phyloP scores from a whole-genome alignment of 1,140 invertebrate species.

The Drosophila bipectinata region DNA sequence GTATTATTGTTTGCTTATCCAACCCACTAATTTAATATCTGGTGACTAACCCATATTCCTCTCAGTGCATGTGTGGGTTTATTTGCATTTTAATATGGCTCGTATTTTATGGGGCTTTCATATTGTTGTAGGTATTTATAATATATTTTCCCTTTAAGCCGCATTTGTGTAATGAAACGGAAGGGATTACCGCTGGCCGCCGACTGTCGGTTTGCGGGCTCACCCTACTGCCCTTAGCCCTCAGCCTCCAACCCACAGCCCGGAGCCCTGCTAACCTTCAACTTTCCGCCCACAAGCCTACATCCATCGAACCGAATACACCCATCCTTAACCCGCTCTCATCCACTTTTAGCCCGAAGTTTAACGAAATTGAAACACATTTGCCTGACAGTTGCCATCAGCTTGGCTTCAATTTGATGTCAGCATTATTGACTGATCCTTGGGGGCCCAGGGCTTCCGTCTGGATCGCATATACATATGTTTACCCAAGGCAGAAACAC shows the following conservation, averaged over 20 bases:
- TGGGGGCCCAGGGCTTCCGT: conserved; percentile 37
- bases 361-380: conserved; percentile 69
- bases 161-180: conserved; percentile 74
- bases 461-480: conserved; percentile 43
- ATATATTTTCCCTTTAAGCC: conserved; percentile 61
- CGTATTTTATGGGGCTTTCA: conserved; percentile 48
- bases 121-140: conserved; percentile 49
- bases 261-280: neutral
- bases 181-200: conserved; percentile 65
- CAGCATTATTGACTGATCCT: conserved; percentile 78
- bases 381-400: conserved; percentile 68
- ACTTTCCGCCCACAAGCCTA: conserved; percentile 7
- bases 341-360: conserved; percentile 30
- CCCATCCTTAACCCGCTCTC: conserved; percentile 30
- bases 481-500: conserved; percentile 67
- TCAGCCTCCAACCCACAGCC: neutral
- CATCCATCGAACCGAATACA: conserved; percentile 3
- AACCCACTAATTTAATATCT: neutral
- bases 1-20: neutral
- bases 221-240: too few species aligned
- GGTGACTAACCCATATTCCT: neutral
- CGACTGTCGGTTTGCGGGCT: conserved; percentile 35
- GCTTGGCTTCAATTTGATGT: conserved; percentile 71
- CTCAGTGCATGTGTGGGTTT: conserved; percentile 26
- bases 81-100: conserved; percentile 63